Conservation (phyloP, 2,888 invertebrate genomes). For the Nephrocerus scutellatus region DNA sequence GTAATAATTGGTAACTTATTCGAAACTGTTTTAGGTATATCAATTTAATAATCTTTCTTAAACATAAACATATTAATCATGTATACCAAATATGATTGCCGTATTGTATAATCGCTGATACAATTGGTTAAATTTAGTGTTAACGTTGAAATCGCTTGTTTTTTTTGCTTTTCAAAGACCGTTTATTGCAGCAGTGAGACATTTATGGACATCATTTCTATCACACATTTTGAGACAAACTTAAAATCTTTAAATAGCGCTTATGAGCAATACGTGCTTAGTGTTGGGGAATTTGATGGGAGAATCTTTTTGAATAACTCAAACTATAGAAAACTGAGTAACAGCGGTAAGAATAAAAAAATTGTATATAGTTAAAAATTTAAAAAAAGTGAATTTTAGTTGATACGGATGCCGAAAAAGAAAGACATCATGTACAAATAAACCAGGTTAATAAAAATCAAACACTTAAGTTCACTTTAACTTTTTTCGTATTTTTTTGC, state of each 20-base stretch:
- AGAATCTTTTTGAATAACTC: conserved; percentile 80
- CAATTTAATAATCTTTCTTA: too few species aligned
- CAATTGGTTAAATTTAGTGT: too few species aligned
- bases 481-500: conserved; percentile 19
- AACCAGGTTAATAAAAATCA: background rate
- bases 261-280: conserved; percentile 87
- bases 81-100: too few species aligned
- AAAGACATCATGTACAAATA: conserved; percentile 17
- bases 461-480: background rate
- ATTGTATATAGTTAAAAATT: background rate
- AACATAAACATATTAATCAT: too few species aligned
- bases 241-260: conserved; percentile 74
- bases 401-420: conserved; percentile 19
- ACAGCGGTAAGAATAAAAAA: conserved; percentile 11
- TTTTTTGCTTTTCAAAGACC: conserved; percentile 49
- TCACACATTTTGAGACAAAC: conserved; percentile 75
- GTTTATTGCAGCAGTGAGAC: conserved; percentile 66
- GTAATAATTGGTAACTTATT: too few species aligned
- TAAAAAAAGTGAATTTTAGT: conserved; percentile 10
- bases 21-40: too few species aligned
- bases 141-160: conserved; percentile 5
- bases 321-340: conserved; percentile 19
- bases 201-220: conserved; percentile 69
- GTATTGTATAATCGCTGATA: too few species aligned
- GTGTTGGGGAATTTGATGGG: conserved; percentile 93